Base-by-base conservation (phyloP, 2,888 invertebrate genomes). In the Mesorhabditis spiculigera region DNA sequence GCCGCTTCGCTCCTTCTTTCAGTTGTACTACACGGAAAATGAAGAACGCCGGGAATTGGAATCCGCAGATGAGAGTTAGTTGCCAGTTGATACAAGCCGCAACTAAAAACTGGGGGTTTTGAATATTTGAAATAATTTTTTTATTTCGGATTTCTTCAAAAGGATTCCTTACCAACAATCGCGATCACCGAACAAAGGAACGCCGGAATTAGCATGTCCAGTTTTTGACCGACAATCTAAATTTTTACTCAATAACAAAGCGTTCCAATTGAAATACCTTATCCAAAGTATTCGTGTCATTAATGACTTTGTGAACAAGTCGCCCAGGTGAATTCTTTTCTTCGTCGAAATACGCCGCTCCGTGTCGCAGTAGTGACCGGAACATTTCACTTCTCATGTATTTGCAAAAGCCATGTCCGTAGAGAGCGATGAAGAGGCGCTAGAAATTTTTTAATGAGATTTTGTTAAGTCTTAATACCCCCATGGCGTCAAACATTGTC, bases 1-100 rank as follows among this genome's bases (percentile, higher is more conserved):
- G 84, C 77, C 77, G 65, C 67, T 78, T 79, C 1, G 77, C 68
- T 16, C 78, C 77, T 73, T 80, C 78, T 44, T 70, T 73, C 13
- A 80, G 76, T 70, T 80, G 78, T 2, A 84, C 71, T 43, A 83
- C 68, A 58, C 84, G 71, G 43, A 84, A 80, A 63, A 83, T 74
- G 65, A 84, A 81, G 68, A 81, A 84, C 6, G 80, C 84, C 63
- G 84, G 84, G 66, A 84, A 84, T 64, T 84, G 84, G 75, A 84
- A 84, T 3, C 79, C 78, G 68, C 84, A 84, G 5, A 84, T 73
- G 13, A 84, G 70, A 0, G 84, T 82, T 75, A 80, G 73, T 65
- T 84, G 82, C 84, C 83, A 83, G 71, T 84, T 84, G 70, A 84
- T 81, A 65, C 69, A 76, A 1, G 81, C 45, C 5, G 84, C 82